Conservation (phyloP, 2,888 invertebrate genomes). For the Monochamus alternatus region DNA sequence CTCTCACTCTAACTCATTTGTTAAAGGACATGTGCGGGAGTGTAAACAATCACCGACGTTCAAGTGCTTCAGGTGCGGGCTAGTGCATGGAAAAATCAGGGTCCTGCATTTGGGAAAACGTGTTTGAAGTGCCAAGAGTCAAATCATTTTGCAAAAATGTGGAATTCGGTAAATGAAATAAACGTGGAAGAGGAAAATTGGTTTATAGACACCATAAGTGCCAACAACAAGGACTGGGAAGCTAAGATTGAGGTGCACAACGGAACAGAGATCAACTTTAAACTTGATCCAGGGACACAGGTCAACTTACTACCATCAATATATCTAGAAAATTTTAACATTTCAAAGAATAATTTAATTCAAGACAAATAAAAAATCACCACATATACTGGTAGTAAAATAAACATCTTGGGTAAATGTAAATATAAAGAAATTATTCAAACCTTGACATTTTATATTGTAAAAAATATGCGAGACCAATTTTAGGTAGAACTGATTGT, state of each 20-base stretch:
- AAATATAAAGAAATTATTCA: too few relatives aligned
- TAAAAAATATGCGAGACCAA: too few relatives aligned
- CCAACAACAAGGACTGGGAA: too few relatives aligned
- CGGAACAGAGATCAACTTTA: background rate
- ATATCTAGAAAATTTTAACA: background rate
- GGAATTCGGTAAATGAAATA: constrained; percentile 2
- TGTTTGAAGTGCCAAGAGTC: background rate
- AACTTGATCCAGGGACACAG: background rate
- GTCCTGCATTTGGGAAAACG: background rate
- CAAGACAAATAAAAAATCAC: background rate
- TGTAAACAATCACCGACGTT: background rate
- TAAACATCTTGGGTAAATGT: too few relatives aligned
- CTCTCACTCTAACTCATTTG: too few relatives aligned
- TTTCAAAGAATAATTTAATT: background rate
- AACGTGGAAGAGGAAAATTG: background rate
- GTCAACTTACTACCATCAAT: background rate
- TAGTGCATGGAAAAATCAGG: background rate
- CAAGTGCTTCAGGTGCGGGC: background rate
- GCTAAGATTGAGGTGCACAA: background rate
- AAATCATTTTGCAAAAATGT: background rate
- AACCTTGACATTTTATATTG: too few relatives aligned
- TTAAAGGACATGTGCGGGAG: background rate
- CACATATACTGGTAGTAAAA: background rate
- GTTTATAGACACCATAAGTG: background rate
- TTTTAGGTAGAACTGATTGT: too few relatives aligned